Percentiles rank a stretch among this genome's conserved stretches.
These are phyloP conservation scores for Romanogobio albipinnatus DNA, from an alignment of 2,113 vertebrate species.

Conservation along the genomic window DNA sequence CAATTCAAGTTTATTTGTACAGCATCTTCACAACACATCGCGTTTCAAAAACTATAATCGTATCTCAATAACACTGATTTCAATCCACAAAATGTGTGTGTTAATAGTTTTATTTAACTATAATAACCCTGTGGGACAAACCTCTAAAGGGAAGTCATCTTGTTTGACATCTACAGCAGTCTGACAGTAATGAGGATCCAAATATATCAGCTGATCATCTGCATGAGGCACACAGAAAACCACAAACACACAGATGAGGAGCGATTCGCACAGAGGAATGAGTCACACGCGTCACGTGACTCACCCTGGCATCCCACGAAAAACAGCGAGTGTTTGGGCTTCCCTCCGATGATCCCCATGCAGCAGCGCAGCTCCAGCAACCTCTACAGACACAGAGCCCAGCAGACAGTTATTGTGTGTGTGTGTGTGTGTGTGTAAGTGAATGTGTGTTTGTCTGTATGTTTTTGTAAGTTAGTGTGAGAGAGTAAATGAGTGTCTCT, in stretches of 20 bases:
- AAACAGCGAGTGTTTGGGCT: conserved; percentile 87
- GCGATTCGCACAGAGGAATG: neutral
- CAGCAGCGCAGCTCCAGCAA: conserved; percentile 83
- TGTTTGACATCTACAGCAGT: conserved; percentile 79
- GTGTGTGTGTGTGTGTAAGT: neutral
- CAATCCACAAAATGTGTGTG: too few species aligned
- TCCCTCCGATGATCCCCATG: conserved; percentile 90
- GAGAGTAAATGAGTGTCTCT: too few species aligned
- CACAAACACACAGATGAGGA: neutral
- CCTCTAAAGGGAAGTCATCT: conserved; percentile 82
- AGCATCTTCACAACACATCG: neutral
- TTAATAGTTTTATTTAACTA: neutral
- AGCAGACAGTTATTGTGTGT: neutral
- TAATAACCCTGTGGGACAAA: conserved; percentile 45
- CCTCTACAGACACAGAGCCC: conserved; percentile 68
- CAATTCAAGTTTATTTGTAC: neutral
- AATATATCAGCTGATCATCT: conserved; percentile 87
- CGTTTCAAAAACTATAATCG: neutral
- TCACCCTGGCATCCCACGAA: conserved; percentile 90
- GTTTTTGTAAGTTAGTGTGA: too few species aligned
- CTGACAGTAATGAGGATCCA: conserved; percentile 93
- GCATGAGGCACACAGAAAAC: conserved; percentile 34
- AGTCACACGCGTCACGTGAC: neutral
- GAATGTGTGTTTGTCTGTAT: too few species aligned
- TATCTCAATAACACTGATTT: too few species aligned